phyloP scores from a whole-genome alignment of 2,113 vertebrate species.

The Athene cunicularia region DNA sequence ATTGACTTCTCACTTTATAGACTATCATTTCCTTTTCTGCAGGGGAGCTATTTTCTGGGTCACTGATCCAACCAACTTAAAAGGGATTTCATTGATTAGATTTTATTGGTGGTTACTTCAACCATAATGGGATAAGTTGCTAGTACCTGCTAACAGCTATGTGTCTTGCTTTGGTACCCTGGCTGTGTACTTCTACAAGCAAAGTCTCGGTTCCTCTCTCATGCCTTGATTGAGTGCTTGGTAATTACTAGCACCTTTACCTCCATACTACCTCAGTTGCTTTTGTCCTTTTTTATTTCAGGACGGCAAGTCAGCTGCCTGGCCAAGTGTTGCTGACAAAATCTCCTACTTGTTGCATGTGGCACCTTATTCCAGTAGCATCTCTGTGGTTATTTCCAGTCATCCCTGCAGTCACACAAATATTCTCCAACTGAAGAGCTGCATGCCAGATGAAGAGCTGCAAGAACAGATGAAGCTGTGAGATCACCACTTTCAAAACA shows the following conservation, averaged over 20 bases:
- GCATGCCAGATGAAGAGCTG: accelerated
- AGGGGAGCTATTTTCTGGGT: constrained; percentile 90
- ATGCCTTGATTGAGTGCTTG: background rate
- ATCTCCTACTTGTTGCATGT: accelerated
- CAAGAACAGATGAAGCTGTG: background rate
- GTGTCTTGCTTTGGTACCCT: background rate
- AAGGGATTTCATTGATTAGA: constrained; percentile 83
- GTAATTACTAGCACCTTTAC: background rate
- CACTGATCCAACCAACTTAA: constrained; percentile 85
- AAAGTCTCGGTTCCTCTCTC: background rate
- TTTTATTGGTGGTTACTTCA: constrained; percentile 81
- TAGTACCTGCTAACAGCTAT: constrained; percentile 29
- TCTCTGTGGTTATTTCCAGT: background rate
- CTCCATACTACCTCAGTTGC: background rate
- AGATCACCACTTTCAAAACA: background rate
- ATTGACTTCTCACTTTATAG: constrained; percentile 80
- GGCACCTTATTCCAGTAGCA: accelerated
- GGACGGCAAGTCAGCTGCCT: background rate
- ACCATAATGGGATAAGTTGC: constrained; percentile 47
- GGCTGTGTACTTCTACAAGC: background rate
- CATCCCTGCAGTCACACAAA: background rate
- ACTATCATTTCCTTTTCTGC: constrained; percentile 89
- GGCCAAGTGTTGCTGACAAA: background rate
- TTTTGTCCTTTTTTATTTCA: background rate
- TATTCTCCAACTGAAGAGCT: accelerated